Conservation (phyloP, 2,113 vertebrate species). For the Callospermophilus lateralis region DNA sequence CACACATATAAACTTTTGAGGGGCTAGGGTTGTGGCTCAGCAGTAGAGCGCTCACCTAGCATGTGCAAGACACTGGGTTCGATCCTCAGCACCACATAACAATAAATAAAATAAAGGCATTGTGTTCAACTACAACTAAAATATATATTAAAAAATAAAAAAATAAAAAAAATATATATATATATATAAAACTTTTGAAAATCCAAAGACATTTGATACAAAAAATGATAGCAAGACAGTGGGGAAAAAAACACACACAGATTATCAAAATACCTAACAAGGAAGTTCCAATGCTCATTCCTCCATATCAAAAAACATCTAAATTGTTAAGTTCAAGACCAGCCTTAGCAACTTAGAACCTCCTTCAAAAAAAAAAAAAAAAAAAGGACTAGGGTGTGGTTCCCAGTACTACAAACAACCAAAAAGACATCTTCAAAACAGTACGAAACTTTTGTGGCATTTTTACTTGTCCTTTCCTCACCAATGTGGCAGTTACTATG, state of each 20-base stretch:
- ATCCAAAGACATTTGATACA: background rate
- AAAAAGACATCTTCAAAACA: constrained; percentile 9
- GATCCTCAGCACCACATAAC: too few species aligned
- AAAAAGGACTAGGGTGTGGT: too few species aligned
- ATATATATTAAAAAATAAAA: too few species aligned
- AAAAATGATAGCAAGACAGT: background rate
- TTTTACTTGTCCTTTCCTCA: background rate
- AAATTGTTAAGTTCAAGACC: background rate
- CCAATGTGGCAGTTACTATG: background rate
- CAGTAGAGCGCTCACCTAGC: too few species aligned
- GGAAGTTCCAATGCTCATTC: background rate
- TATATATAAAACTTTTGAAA: background rate
- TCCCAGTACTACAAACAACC: background rate
- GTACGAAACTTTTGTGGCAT: background rate
- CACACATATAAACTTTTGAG: too few species aligned
- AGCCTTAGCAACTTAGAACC: too few species aligned
- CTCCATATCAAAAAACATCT: background rate
- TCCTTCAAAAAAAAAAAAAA: too few species aligned
- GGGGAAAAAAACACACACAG: background rate
- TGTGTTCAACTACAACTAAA: too few species aligned
- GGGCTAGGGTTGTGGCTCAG: too few species aligned
- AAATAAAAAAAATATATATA: too few species aligned
- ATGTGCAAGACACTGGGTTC: too few species aligned
- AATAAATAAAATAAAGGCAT: too few species aligned
- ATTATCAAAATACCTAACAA: background rate